Percentiles rank a stretch among this genome's conserved stretches.
Evolutionary conservation across 2,113 vertebrate species (phyloP).

Genomic region (Corythoichthys intestinalis): DNA sequence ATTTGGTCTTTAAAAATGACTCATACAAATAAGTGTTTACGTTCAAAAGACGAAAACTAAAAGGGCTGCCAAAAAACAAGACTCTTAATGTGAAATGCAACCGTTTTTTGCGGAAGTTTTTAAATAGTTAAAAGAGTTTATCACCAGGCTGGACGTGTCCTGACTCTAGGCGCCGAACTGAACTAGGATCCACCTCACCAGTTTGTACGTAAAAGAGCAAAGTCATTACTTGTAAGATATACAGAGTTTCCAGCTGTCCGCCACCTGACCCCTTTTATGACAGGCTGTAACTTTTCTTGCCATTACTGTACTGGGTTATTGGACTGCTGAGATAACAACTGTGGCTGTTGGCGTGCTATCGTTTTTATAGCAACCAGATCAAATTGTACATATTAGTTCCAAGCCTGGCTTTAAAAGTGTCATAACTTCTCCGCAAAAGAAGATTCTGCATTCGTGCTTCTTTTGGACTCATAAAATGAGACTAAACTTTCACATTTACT

Average conservation of each 20-base stretch:
- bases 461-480: background rate
- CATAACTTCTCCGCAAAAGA: background rate
- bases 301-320: constrained; percentile 25
- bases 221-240: constrained; percentile 46
- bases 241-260: constrained; percentile 53
- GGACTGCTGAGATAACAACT: constrained; percentile 33
- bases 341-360: constrained; percentile 21
- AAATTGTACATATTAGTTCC: constrained; percentile 12
- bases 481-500: background rate
- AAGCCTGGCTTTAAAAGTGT: constrained; percentile 9
- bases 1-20: too few species aligned
- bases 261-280: constrained; percentile 43
- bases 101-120: too few species aligned
- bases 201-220: constrained; percentile 11
- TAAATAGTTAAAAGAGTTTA: too few species aligned
- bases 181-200: background rate
- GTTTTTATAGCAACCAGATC: constrained; percentile 19
- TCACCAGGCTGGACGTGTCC: too few species aligned
- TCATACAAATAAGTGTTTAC: too few species aligned
- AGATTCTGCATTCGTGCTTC: background rate
- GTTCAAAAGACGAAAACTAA: too few species aligned
- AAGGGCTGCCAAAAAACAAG: too few species aligned
- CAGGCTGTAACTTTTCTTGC: constrained; percentile 48
- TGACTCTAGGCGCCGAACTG: too few species aligned
- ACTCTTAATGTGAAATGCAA: too few species aligned